These are phyloP conservation scores for Acrobasis suavella DNA, from an alignment of 2,888 invertebrate genomes.

Conservation along the genomic window DNA sequence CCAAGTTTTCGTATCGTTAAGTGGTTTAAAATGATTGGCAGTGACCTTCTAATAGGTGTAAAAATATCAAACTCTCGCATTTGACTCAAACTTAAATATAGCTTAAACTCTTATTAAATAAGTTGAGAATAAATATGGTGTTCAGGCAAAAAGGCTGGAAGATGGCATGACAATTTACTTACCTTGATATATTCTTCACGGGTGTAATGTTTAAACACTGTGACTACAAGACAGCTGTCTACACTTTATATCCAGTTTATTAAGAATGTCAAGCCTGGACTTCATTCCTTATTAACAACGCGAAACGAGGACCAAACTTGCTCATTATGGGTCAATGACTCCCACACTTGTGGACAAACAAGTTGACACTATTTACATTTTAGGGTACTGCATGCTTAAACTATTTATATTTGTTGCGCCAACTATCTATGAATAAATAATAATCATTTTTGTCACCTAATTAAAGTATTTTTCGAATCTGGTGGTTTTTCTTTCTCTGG, in stretches of 20 bases:
- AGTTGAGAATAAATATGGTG: too few relatives aligned
- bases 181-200: slow-evolving; percentile 66
- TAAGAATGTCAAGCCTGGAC: slow-evolving; percentile 75
- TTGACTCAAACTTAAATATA: too few relatives aligned
- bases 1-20: too few relatives aligned
- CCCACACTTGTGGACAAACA: slow-evolving; percentile 18
- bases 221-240: slow-evolving; percentile 54
- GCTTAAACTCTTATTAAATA: too few relatives aligned
- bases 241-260: slow-evolving; percentile 77
- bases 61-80: too few relatives aligned
- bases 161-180: slow-evolving; percentile 43
- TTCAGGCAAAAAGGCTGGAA: neutral
- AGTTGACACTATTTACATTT: slow-evolving; percentile 22
- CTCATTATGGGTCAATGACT: slow-evolving; percentile 55
- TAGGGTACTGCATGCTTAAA: slow-evolving; percentile 5
- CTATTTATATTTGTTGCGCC: too few relatives aligned
- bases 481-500: too few relatives aligned
- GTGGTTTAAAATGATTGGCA: too few relatives aligned
- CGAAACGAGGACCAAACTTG: slow-evolving; percentile 53
- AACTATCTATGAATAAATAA: too few relatives aligned
- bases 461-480: too few relatives aligned
- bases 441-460: too few relatives aligned
- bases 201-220: slow-evolving; percentile 60
- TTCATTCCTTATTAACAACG: slow-evolving; percentile 71
- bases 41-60: too few relatives aligned